Conservation (phyloP, 2,888 invertebrate species). For the Cylloceria caligata region DNA sequence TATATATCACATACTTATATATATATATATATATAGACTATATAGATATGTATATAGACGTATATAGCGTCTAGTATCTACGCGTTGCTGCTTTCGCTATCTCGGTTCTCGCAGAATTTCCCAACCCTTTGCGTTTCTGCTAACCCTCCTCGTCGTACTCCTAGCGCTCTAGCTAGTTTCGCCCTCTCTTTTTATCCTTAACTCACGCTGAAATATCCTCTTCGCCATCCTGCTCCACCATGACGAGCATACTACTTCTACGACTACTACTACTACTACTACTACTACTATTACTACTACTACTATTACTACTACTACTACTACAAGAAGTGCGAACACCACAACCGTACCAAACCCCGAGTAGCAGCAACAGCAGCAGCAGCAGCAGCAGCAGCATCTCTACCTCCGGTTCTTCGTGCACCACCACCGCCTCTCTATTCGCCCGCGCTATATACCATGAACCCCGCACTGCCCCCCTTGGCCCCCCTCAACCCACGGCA, state of each 20-base stretch:
- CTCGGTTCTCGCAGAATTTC: conserved; percentile 75
- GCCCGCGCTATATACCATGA: conserved; percentile 43
- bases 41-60: conserved; percentile 53
- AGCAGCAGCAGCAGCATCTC: conserved; percentile 84
- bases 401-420: conserved; percentile 74
- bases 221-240: conserved; percentile 72
- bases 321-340: conserved; percentile 82
- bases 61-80: conserved; percentile 33
- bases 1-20: not conserved
- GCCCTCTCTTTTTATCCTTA: conserved; percentile 48
- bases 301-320: conserved; percentile 16
- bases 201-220: conserved; percentile 59
- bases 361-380: conserved; percentile 84
- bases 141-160: conserved; percentile 32
- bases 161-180: conserved; percentile 26
- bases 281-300: conserved; percentile 11
- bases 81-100: conserved; percentile 74
- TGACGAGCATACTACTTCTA: conserved; percentile 4
- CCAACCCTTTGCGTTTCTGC: conserved; percentile 56
- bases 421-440: conserved; percentile 61
- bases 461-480: conserved; percentile 68
- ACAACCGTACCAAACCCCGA: conserved; percentile 81
- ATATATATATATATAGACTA: conserved; percentile 16
- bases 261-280: conserved; percentile 28
- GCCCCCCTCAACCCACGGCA: conserved; percentile 62